Evolutionary conservation across 2,888 invertebrate genomes (phyloP), one percentile per base, ranked within the genome.

Genomic region (Cantharis lateralis): DNA sequence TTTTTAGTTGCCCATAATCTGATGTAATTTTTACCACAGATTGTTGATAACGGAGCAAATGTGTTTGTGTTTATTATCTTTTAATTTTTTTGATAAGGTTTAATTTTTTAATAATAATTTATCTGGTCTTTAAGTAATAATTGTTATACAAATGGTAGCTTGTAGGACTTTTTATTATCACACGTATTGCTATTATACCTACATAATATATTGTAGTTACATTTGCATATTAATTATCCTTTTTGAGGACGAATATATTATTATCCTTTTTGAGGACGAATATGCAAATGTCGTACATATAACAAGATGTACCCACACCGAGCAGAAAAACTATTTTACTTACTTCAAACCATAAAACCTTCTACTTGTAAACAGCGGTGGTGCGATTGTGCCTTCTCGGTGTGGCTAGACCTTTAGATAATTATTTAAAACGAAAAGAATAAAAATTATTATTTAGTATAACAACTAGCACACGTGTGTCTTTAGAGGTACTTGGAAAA

Each of bases 11-110:
- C 2, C 7, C 48, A 48, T 48, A 48, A 48, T 48, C 48, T 48
- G n/a, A 48, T 48, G 48, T 48, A 68, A 78, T 78, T 75, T 78
- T 68, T 78, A 63, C 71, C 76, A 73, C 78, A 76, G 79, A 80
- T 79, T 78, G 76, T 78, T 72, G 81, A 80, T 81, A 81, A 81
- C 72, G 75, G 74, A 80, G 48, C 48, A 48, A 48, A 81, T 76
- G 76, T 80, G 80, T 81, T 81, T 81, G 77, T 81, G 74, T 24
- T 78, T 80, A 79, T 81, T 81, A 81, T 81, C 81, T 79, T 68
- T 76, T 75, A 76, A 78, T 75, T 79, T 79, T 79, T 75, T 70
- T 48, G 75, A 75, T 75, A 72, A 68, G 32, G 20, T 62, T 62
- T 68, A 26, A 48, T 75, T 72, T 75, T 71, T 68, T 71, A 75